A percentile compares a stretch with the other conserved stretches of the same genome.
Conservation (phyloP, 2,797 vertebrate species). For the Gymnopithys bicolor region DNA sequence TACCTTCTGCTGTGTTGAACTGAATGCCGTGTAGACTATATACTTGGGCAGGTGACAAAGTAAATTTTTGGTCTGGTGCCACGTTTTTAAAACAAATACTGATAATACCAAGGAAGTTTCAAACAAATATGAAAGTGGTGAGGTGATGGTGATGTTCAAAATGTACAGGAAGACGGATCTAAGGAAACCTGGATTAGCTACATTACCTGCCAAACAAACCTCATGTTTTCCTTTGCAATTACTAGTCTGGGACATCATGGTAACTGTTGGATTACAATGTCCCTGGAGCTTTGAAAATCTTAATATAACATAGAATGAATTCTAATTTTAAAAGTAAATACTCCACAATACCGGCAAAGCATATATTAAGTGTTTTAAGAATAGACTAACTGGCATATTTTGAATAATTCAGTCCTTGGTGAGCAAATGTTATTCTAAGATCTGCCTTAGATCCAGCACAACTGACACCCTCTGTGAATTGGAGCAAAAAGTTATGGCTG, state of each 20-base stretch:
- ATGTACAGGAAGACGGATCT: not conserved
- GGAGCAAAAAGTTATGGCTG: not conserved
- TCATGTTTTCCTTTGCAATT: not conserved
- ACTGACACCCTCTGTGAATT: not conserved
- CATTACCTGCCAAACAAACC: not conserved
- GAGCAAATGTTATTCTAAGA: not conserved
- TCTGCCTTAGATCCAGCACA: not conserved
- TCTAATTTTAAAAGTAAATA: not conserved
- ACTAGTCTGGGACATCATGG: not conserved
- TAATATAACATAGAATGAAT: not conserved
- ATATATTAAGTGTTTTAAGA: not conserved
- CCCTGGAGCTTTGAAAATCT: not conserved
- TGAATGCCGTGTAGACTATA: not conserved
- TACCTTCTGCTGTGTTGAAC: not conserved
- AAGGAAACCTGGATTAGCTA: not conserved
- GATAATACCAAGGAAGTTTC: not conserved
- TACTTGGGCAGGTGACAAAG: not conserved
- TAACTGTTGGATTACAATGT: not conserved
- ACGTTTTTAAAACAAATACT: not conserved
- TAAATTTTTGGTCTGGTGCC: not conserved
- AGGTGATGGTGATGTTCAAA: not conserved
- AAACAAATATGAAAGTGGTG: not conserved
- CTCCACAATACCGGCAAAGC: fast-evolving
- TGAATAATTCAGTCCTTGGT: not conserved
- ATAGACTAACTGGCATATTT: not conserved